Evolutionary conservation across 2,113 vertebrate genomes (phyloP), one percentile per base, ranked within the genome.

Genomic region (Ammodytes marinus): DNA sequence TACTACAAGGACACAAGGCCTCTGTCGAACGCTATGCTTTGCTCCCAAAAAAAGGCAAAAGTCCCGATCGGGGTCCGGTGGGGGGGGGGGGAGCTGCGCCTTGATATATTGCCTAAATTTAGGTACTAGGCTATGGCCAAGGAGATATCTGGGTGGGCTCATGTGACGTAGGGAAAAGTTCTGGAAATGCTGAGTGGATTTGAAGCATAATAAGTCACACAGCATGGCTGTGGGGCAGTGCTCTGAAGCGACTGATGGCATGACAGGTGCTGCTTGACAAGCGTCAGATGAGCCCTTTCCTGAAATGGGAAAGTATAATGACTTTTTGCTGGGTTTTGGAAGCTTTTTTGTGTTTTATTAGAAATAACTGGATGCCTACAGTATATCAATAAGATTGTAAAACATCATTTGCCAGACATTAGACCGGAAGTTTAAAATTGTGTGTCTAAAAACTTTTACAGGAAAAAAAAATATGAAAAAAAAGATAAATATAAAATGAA

Each of bases 191-290:
- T 92, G 93, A 93, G 93, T 89, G 89, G 93, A 94, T 96, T 95
- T 95, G 83, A 90, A 91, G 91, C 86, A 90, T 91, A 95, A 93
- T 93, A 86, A 91, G 95, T 88, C 96, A 97, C 96, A 96, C 95
- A 88, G 88, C 93, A 91, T 93, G 90, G 92, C 95, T 94, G 96
- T 96, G 96, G 96, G 94, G 96, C 95, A 94, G 95, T 95, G 95
- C 95, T 94, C 90, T 94, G 89, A 83, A 77, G 93, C 96, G 96
- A 96, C 96, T 94, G 96, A 98, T 96, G 94, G 94, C 88, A 64
- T 88, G 95, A 97, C 97, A 98, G 97, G 96, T 98, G 96, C 91
- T 90, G 91, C 88, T 87, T 91, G 90, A 86, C 37, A 57, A 81
- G 93, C 96, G 96, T 97, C 96, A 95, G 86, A 95, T 95, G 77